These are phyloP conservation scores for Acromyrmex charruanus DNA, from an alignment of 1,140 invertebrate genomes.

Conservation along the genomic window DNA sequence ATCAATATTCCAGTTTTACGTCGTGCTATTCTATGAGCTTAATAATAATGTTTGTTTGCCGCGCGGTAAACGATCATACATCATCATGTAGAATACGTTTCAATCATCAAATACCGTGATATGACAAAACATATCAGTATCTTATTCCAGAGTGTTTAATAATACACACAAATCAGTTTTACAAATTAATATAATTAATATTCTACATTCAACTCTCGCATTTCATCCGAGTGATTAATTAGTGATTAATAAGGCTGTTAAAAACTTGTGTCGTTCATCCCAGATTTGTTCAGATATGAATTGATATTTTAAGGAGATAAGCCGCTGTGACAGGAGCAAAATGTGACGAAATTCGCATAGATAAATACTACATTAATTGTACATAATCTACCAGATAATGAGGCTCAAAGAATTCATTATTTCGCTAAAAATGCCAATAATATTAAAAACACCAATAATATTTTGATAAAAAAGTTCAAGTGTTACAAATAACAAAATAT, in stretches of 20 bases:
- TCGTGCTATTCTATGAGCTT: background rate
- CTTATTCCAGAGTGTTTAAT: slow-evolving; percentile 33
- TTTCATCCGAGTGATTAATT: slow-evolving; percentile 3
- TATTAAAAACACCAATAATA: background rate
- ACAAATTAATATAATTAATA: slow-evolving; percentile 26
- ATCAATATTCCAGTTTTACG: slow-evolving; percentile 44
- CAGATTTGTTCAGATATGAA: background rate
- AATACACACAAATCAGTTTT: background rate
- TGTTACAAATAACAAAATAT: background rate
- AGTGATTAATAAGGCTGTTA: slow-evolving; percentile 1
- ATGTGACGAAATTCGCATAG: background rate
- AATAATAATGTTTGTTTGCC: slow-evolving; percentile 39
- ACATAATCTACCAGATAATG: background rate
- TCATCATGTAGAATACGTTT: slow-evolving; percentile 13
- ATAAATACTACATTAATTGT: background rate
- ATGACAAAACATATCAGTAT: slow-evolving; percentile 23
- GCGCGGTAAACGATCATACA: slow-evolving; percentile 21
- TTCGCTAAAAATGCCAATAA: background rate
- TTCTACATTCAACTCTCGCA: background rate
- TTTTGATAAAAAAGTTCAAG: background rate
- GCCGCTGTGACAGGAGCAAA: background rate
- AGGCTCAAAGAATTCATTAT: background rate
- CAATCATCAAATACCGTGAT: background rate
- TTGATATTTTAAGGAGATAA: background rate
- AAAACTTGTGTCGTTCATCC: background rate